Conservation (phyloP, 2,888 invertebrate species). For the Apamea sordens region DNA sequence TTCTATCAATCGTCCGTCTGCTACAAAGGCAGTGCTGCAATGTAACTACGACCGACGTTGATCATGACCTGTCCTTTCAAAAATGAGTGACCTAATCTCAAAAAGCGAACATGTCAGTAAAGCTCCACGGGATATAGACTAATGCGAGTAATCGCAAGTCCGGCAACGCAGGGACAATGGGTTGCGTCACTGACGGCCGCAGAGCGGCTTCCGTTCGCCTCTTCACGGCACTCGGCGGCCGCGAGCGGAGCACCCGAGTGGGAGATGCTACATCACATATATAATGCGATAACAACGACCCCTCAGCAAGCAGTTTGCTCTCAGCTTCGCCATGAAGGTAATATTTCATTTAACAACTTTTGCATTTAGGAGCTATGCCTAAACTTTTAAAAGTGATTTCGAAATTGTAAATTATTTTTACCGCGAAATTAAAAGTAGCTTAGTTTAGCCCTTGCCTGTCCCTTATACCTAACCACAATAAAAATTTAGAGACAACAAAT, state of each 20-base stretch:
- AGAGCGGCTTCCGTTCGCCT: slow-evolving; percentile 85
- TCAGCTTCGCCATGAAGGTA: slow-evolving; percentile 89
- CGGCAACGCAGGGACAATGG: slow-evolving; percentile 80
- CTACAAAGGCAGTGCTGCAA: not conserved
- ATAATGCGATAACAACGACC: slow-evolving; percentile 82
- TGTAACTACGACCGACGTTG: not conserved
- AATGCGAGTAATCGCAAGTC: slow-evolving; percentile 45
- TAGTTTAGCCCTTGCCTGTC: not conserved
- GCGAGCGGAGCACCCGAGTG: slow-evolving; percentile 76
- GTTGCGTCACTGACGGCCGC: slow-evolving; percentile 82
- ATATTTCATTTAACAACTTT: slow-evolving; percentile 55
- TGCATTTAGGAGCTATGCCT: slow-evolving; percentile 7
- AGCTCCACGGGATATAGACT: slow-evolving; percentile 37
- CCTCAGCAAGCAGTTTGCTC: slow-evolving; percentile 85
- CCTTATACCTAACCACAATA: not conserved
- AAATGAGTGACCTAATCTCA: slow-evolving; percentile 1
- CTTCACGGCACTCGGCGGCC: slow-evolving; percentile 75
- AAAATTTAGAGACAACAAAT: not conserved
- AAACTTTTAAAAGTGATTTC: not conserved
- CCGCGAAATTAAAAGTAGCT: not conserved
- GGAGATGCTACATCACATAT: slow-evolving; percentile 83
- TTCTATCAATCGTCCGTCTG: not conserved
- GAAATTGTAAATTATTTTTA: slow-evolving; percentile 1
- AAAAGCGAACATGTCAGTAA: slow-evolving; percentile 20
- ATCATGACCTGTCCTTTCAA: not conserved